Evolutionary conservation across 1,140 invertebrate species (phyloP), one percentile per base, ranked within the genome.

Genomic region (Pogonognathellus flavescens): DNA sequence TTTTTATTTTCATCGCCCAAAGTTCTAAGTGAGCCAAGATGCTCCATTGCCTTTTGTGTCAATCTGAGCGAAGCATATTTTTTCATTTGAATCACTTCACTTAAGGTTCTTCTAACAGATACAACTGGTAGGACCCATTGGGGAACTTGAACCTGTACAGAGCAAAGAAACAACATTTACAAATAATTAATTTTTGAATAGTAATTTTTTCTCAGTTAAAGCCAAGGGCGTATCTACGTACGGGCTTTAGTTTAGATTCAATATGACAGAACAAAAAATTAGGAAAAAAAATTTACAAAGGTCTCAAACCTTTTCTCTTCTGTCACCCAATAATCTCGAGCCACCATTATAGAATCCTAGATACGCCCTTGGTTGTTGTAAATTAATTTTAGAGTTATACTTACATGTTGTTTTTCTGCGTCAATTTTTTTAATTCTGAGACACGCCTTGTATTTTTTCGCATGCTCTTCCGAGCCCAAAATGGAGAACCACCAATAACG

Each of bases 101-200:
- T 3, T 13, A 76, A 49, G 0, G 25, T 76, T 50, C 10, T 76
- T 18, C 70, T n/a, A 18, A 76, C 13, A 2, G 70, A 76, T 16
- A 76, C 70, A 14, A 76, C 41, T 41, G 70, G 70, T 9, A 76
- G 70, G 16, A 76, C 70, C 70, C 70, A 76, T 50, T 76, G 70
- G 5, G 70, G 70, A 49, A 76, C 70, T 76, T 31, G 13, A 2
- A 76, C 70, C 70, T 72, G 14, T 18, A n/a, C n/a, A 14, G n/a
- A 13, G 10, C 2, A n/a, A 14, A 14, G 2, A n/a, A 57, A 57
- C 53, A 62, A 62, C 13, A 18, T 62, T 62, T 62, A 41, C 31
- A 41, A 41, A 41, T 41, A 18, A 60, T 18, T 60, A 60, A 14
- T 60, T n/a, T 60, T 16, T 9, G 11, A 55, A 55, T 55, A 14